phyloP scores from a whole-genome alignment of 2,797 vertebrate genomes.

The Tangara arthus region DNA sequence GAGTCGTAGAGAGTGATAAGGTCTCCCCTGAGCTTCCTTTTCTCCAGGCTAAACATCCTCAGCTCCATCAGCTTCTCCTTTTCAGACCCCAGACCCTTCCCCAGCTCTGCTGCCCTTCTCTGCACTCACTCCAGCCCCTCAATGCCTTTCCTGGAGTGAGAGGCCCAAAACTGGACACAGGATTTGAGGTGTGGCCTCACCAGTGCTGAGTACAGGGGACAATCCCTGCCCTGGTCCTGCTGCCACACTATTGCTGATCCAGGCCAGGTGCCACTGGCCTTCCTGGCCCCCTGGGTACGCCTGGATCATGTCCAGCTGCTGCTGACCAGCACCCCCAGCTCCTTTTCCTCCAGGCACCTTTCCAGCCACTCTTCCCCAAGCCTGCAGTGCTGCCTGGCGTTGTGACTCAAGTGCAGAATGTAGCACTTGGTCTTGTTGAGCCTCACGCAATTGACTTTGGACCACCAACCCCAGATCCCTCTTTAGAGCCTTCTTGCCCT shows the following conservation, averaged over 20 bases:
- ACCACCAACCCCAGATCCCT: neutral
- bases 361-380: neutral
- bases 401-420: neutral
- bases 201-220: fast-evolving
- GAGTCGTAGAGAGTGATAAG: neutral
- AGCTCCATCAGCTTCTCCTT: neutral
- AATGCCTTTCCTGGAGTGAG: neutral
- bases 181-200: neutral
- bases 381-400: fast-evolving
- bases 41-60: neutral
- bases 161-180: neutral
- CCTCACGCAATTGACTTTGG: neutral
- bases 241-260: neutral
- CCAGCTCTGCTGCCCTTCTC: fast-evolving
- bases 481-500: neutral
- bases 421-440: neutral
- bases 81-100: neutral
- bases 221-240: neutral
- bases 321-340: fast-evolving
- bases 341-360: neutral
- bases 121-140: fast-evolving
- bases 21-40: neutral
- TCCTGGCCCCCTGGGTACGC: neutral
- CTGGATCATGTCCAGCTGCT: neutral
- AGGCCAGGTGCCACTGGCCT: neutral